These are phyloP conservation scores for Chironomus tentans DNA, from an alignment of 2,888 invertebrate genomes.

Conservation along the genomic window DNA sequence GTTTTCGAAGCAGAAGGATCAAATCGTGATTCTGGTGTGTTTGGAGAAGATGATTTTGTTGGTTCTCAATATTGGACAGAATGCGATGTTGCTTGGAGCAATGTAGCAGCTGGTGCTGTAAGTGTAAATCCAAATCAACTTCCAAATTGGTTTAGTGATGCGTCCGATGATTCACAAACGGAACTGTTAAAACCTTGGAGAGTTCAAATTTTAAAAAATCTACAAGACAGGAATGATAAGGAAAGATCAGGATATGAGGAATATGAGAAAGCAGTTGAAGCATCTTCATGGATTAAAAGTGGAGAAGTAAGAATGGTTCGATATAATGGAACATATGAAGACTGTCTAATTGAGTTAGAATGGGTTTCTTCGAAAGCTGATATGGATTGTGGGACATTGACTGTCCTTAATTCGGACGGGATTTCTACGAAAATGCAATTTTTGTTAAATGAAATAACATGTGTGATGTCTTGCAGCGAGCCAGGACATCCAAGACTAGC, in stretches of 20 bases:
- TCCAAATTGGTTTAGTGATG: conserved; percentile 70
- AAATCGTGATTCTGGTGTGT: conserved; percentile 60
- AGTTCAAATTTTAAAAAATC: conserved; percentile 56
- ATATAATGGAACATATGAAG: conserved; percentile 52
- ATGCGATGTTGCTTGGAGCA: conserved; percentile 72
- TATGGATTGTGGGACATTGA: conserved; percentile 62
- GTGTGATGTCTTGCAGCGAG: conserved; percentile 69
- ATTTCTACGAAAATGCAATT: conserved; percentile 64
- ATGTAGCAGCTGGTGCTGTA: conserved; percentile 73
- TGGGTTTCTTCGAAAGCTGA: conserved; percentile 60
- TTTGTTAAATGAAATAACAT: conserved; percentile 66
- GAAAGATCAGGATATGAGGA: conserved; percentile 45
- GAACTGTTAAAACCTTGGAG: conserved; percentile 69
- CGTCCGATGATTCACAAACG: conserved; percentile 44
- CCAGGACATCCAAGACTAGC: conserved; percentile 65
- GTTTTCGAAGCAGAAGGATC: conserved; percentile 65
- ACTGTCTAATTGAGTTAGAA: conserved; percentile 71
- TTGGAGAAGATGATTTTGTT: conserved; percentile 61
- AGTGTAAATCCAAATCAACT: conserved; percentile 59
- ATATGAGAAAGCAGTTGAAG: conserved; percentile 72
- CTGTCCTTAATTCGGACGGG: conserved; percentile 68
- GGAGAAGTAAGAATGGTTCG: conserved; percentile 65
- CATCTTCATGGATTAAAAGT: conserved; percentile 77
- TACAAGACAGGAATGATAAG: conserved; percentile 51
- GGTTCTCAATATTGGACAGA: conserved; percentile 65